phyloP scores from a whole-genome alignment of 2,113 vertebrate genomes.

The Dicentrarchus labrax region DNA sequence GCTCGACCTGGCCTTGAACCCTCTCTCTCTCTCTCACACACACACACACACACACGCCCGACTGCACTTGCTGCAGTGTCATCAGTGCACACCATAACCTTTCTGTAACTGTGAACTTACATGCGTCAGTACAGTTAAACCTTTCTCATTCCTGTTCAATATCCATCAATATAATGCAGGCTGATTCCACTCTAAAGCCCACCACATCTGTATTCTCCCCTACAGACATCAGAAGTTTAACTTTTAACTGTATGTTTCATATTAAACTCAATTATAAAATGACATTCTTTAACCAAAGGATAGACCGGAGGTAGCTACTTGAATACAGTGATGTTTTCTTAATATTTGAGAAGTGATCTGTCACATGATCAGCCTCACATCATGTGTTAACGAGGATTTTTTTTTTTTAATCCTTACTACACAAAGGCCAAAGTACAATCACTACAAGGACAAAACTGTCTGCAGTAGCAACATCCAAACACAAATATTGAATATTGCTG shows the following conservation, averaged over 20 bases:
- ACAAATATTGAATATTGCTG: not conserved
- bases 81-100: not conserved
- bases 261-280: not conserved
- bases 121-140: not conserved
- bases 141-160: not conserved
- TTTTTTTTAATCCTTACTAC: no score
- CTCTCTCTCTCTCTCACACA: not conserved
- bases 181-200: conserved; percentile 12
- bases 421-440: no score
- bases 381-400: no score
- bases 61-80: not conserved
- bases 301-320: not conserved
- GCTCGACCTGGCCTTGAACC: conserved; percentile 18
- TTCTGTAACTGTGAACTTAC: not conserved
- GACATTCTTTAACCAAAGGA: not conserved
- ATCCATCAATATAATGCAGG: not conserved
- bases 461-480: not conserved
- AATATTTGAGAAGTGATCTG: not conserved
- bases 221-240: not conserved
- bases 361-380: not conserved
- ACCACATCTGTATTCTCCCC: not conserved
- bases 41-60: not conserved
- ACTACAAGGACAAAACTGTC: not conserved
- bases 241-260: no score
- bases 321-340: not conserved